phyloP scores from a whole-genome alignment of 30 jellyfish, hydroid and myxozoan species.

The Aurelia aurita region DNA sequence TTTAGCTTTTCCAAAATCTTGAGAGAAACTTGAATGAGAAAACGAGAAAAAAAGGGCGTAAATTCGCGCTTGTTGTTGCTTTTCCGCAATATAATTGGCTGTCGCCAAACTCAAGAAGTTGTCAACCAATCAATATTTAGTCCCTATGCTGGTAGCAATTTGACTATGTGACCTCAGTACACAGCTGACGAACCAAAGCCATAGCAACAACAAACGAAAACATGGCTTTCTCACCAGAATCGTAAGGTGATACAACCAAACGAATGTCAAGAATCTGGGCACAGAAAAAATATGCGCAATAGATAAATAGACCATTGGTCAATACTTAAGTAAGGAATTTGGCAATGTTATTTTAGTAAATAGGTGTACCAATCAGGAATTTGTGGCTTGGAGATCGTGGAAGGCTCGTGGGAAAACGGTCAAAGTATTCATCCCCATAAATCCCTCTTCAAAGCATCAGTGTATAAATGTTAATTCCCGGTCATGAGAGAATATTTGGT shows the following conservation, averaged over 20 bases:
- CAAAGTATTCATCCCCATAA: slow-evolving; percentile 18
- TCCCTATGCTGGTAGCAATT: too few species aligned
- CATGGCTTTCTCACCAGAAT: too few species aligned
- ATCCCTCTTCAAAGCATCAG: slow-evolving; percentile 14
- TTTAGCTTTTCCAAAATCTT: too few species aligned
- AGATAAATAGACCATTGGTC: not conserved
- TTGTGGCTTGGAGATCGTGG: slow-evolving; percentile 47
- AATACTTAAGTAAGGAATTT: slow-evolving; percentile 7
- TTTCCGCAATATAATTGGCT: not conserved
- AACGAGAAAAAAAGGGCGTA: not conserved
- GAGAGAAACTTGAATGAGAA: too few species aligned
- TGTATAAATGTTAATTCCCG: slow-evolving; percentile 4
- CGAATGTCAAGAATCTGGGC: slow-evolving; percentile 21
- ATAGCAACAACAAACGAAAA: too few species aligned
- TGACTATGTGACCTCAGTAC: too few species aligned
- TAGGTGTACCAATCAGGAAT: slow-evolving; percentile 21
- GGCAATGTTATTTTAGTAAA: slow-evolving; percentile 33
- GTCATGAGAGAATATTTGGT: slow-evolving; percentile 26
- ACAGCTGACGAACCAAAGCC: too few species aligned
- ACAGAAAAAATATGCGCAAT: not conserved
- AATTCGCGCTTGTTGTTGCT: not conserved
- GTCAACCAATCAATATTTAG: too few species aligned
- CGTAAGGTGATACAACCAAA: not conserved
- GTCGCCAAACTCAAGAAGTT: too few species aligned
- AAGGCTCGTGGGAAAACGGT: slow-evolving; percentile 60